A percentile compares a stretch with the other conserved stretches of the same genome.
phyloP scores from a whole-genome alignment of 2,888 invertebrate species.

The Torymus texanus region DNA sequence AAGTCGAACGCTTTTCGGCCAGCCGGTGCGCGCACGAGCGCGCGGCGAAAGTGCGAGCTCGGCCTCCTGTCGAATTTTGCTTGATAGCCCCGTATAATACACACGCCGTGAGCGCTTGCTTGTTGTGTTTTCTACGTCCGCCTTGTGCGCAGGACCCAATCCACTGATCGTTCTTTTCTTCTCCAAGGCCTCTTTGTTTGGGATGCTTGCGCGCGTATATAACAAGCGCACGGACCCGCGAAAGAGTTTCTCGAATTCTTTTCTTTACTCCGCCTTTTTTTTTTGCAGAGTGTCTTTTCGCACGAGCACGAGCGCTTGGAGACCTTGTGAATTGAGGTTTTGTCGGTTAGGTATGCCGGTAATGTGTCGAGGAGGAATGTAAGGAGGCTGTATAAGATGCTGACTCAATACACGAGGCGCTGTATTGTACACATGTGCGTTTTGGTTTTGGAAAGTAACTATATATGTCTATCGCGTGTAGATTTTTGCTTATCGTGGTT shows the following conservation, averaged over 20 bases:
- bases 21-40: conserved; percentile 28
- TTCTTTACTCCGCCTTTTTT: no score
- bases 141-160: neutral
- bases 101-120: neutral
- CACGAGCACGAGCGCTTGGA: neutral
- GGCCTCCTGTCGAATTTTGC: conserved; percentile 38
- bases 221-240: no score
- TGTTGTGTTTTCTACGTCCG: neutral
- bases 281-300: no score
- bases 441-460: no score
- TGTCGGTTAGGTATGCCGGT: no score
- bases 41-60: conserved; percentile 59
- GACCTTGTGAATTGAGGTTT: no score
- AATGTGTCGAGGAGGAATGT: neutral
- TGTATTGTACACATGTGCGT: no score
- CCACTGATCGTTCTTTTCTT: neutral
- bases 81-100: neutral
- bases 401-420: no score
- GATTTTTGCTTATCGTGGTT: no score
- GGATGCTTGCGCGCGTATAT: no score
- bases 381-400: neutral
- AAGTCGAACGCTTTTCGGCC: conserved; percentile 58
- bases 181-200: neutral
- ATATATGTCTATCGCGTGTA: no score
- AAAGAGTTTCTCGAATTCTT: no score